Base-by-base conservation (phyloP, 2,113 vertebrate species). In the Corythaeola cristata region DNA sequence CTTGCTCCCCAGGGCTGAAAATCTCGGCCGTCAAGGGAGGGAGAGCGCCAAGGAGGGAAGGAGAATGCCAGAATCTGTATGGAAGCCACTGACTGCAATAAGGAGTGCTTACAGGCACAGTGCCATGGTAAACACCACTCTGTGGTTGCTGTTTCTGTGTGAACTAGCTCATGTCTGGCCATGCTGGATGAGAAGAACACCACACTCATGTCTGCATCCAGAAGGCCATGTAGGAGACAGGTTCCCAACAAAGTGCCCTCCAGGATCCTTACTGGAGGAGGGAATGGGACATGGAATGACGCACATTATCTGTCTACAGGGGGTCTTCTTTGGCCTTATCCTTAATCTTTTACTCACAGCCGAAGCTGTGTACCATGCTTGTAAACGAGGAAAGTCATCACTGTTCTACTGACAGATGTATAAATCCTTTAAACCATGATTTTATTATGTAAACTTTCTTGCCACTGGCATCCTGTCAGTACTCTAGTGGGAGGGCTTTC, bases 371-470 rank as follows among this genome's bases (percentile, higher is more conserved):
- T 56, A 41, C 47, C 23, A 1, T 79, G 50, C 81, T 97, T 64
- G 83, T 77, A 86, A 85, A 95, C 76, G 68, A 81, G 84, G 41
- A 90, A 44, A 71, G 59, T 93, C 85, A 86, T 88, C 50, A 33
- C 63, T 67, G 39, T n/a, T 59, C n/a, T 83, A 88, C n/a, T 95
- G 96, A 93, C 88, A 97, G 92, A 94, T 83, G 59, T 37, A 72
- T 88, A 95, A 96, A 84, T 86, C 89, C 90, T 92, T 96, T 89
- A 97, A 96, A 90, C 68, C 18, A 41, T 50, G 59, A 90, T 83
- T 92, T 96, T 85, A 78, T 95, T 69, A 75, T 75, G 52, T 83
- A 96, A 88, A 94, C 90, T 88, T 83, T 88, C 69, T 90, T 95
- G 79, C 64, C 86, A 90, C 56, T 85, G 85, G 76, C 76, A 59